Evolutionary conservation across 2,797 vertebrate species (phyloP).

Genomic region (Picus viridis): DNA sequence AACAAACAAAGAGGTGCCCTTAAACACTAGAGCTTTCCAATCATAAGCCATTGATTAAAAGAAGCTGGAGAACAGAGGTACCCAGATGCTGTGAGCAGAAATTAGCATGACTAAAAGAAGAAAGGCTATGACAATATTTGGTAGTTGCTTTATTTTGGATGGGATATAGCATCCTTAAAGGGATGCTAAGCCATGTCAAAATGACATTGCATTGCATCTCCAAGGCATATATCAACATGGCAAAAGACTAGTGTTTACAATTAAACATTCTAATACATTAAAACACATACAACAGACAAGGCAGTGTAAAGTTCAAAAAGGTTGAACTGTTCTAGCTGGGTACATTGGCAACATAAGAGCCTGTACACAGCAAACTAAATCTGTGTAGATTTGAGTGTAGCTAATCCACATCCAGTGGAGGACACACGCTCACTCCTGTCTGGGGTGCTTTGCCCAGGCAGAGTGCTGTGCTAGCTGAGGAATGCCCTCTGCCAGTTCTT

Average conservation of each 20-base stretch:
- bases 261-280: background rate
- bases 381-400: background rate
- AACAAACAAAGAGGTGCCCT: background rate
- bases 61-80: background rate
- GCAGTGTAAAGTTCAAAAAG: background rate
- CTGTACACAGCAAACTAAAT: background rate
- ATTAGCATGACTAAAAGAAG: background rate
- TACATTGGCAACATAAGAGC: rapidly evolving
- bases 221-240: background rate
- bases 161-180: background rate
- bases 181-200: background rate
- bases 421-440: background rate
- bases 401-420: background rate
- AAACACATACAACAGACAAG: background rate
- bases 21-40: background rate
- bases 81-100: background rate
- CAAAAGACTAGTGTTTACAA: background rate
- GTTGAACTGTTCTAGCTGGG: background rate
- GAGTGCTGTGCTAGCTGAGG: background rate
- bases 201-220: background rate
- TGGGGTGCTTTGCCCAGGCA: no score
- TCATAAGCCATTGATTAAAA: background rate
- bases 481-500: background rate
- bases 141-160: background rate
- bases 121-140: background rate